Evolutionary conservation across 2,888 invertebrate species (phyloP), one percentile per base, ranked within the genome.

Genomic region (Coecobrya sp.): DNA sequence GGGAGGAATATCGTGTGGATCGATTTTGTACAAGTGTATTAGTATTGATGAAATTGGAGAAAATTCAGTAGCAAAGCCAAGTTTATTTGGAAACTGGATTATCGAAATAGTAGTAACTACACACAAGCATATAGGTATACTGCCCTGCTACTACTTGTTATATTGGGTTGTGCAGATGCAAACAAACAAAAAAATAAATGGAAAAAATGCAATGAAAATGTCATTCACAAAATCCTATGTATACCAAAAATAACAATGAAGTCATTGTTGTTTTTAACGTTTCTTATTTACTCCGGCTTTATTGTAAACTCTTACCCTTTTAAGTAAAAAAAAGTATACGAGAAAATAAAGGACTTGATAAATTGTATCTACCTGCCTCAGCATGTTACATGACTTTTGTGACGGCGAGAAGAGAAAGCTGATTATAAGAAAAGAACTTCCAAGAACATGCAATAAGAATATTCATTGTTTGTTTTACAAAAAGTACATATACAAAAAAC

Each of bases 371-470:
- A 19, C 11, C 42, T 36, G 19, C 22, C 65, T 59, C 59, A 19
- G 59, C 13, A 13, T 59, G 13, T 19, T 19, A 13, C 8, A 4
- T 59, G 1, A 59, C 19, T 59, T 8, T 59, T 59, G 1, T 19
- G 7, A 22, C 3, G 1, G 19, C 22, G 27, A 2, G 19, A 22
- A 22, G 16, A 5, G 25, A 65, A 65, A 0, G 65, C 25, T 1
- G 65, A 65, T 19, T 0, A 73, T 45, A 45, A 4, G 76, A 49
- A 16, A 25, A 22, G 45, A 52, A 27, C 19, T 79, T 52, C 27
- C 76, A 76, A 76, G 76, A 76, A 49, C 76, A 76, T 22, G 79
- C 25, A 79, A 52, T 79, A 79, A 79, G 27, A 5, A 11, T 79
- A 27, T 79, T 52, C 45, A 49, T 76, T 76, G 76, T 76, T 79